Base-by-base conservation (phyloP, 2,888 invertebrate species). In the Sphinx pinastri region DNA sequence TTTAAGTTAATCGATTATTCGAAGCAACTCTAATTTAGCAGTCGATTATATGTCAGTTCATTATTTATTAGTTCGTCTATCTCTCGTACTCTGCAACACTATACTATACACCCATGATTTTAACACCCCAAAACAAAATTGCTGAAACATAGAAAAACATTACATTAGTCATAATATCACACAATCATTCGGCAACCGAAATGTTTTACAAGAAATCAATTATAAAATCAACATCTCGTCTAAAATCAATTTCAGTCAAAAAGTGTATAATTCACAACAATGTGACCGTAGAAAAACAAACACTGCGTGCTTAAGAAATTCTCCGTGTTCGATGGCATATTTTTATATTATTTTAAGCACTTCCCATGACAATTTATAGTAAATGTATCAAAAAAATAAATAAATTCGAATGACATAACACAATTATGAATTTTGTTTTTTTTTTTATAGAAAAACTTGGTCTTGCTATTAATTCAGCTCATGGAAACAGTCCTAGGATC, bases 81-180 rank as follows among this genome's bases (percentile, higher is more conserved):
- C 19, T 60, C 45, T 16, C 16, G 45, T 47, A 45, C 16, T 19
- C 63, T 19, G 58, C 31, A 14, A 58, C 58, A 63, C 12, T 19
- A 63, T 47, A 63, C 12, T 19, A 63, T 47, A 45, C 45, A 13
- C 19, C 63, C 47, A 6, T 47, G 19, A 11, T 45, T 63, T 63
- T 47, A 12, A 45, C n/a, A 63, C 47, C 63, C 13, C 16, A 13
- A 63, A n/a, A 75, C 25, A 75, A 71, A 68, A 75, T 69, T 72
- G 74, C 83, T 82, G 84, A 78, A 84, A 83, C 79, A 84, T 74
- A 82, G 66, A 80, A 78, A 75, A 76, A 74, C 73, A 54, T 51
- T 67, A 51, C 57, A 71, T 71, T 71, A 59, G 14, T 71, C 70
- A 71, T 68, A 69, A 73, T 70, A 72, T 71, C 31, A 54, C 51